Percentiles rank a stretch among this genome's conserved stretches.
Conservation (phyloP, 2,888 invertebrate genomes). For the Drosophila recens region DNA sequence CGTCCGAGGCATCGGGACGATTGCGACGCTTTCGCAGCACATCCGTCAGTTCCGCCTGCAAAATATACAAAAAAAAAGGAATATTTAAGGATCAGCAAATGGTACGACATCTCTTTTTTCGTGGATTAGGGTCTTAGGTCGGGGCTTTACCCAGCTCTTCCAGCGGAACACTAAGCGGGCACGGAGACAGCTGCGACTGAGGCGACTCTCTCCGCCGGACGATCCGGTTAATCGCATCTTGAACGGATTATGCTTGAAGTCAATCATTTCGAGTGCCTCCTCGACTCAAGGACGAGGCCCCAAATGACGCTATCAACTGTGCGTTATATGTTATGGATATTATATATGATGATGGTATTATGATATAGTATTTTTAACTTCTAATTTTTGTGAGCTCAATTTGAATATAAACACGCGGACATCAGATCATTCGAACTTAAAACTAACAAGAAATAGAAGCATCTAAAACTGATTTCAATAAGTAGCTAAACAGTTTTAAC, state of each 20-base stretch:
- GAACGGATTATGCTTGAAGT: no score
- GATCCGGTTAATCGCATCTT: no score
- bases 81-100: neutral
- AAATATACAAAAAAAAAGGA: neutral
- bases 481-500: no score
- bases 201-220: no score
- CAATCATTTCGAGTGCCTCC: no score
- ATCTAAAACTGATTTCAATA: neutral
- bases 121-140: neutral
- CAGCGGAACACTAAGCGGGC: no score
- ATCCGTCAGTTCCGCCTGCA: constrained; percentile 91
- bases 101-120: no score
- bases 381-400: constrained; percentile 1
- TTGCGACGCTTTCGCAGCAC: constrained; percentile 89
- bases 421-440: neutral
- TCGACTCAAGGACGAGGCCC: no score
- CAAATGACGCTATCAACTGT: constrained; percentile 34
- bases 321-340: neutral
- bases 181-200: no score
- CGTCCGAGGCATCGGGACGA: constrained; percentile 90
- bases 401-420: constrained; percentile 10
- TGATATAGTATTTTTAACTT: neutral
- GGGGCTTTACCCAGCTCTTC: constrained; percentile 82
- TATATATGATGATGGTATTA: neutral
- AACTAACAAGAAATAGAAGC: neutral